Evolutionary conservation across 2,888 invertebrate genomes (phyloP), one percentile per base, ranked within the genome.

Genomic region (Eulithis testata): DNA sequence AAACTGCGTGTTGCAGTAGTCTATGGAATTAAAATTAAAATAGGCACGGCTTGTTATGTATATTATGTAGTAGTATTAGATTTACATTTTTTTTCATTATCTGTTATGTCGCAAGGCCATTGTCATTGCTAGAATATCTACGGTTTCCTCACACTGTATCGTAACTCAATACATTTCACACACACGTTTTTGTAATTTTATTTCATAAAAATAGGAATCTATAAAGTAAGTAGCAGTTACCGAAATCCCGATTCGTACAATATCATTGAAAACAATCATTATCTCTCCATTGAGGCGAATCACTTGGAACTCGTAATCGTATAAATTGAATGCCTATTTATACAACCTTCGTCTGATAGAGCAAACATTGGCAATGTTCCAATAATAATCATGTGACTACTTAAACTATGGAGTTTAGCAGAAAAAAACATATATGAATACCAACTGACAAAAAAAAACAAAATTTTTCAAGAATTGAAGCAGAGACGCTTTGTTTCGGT

Each of bases 291-390:
- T 50, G 58, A 21, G 21, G 57, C 52, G 55, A 55, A 60, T 59
- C 67, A 61, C 57, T 62, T 58, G 31, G 59, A 52, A 37, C 59
- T 43, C 69, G 51, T 64, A 64, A 68, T 69, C 67, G 62, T 53
- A 63, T 69, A 67, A 68, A 69, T 71, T 69, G 67, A 71, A 67
- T 69, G 56, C 52, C 63, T 63, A 57, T 52, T 57, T 63, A 63
- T 36, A 63, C 60, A 70, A 66, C 61, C 63, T 64, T 66, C 61
- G 70, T 11, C 63, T 61, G 63, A 60, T 66, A 47, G 63, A 45
- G 59, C 51, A 58, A 61, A 57, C 54, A 68, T 69, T 73, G 73
- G 73, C 71, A 61, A 59, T 53, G 53, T 71, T 66, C 73, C 73
- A 73, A 71, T 66, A 66, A 68, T 68, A 68, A 70, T 68, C 59